Percentiles rank a stretch among this genome's conserved stretches.
Evolutionary conservation across 37 sponge, comb jelly and placozoan species (phyloP).

Genomic region (Spongilla lacustris): DNA sequence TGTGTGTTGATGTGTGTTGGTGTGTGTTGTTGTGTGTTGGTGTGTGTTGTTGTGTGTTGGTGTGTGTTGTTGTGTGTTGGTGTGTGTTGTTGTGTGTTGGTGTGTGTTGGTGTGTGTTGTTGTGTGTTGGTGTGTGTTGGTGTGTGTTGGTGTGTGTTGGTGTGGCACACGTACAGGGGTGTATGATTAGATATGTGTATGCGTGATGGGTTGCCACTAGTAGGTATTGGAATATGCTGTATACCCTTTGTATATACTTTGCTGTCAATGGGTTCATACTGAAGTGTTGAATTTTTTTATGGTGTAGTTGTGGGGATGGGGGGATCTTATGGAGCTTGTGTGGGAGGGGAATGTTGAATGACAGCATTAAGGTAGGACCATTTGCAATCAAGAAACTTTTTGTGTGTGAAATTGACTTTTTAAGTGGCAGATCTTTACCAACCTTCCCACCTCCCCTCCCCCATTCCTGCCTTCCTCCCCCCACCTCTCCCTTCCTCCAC

Average conservation of each 20-base stretch:
- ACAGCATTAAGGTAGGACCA: no score
- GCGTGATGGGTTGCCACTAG: not conserved
- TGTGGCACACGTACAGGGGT: no score
- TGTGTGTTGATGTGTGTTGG: not conserved
- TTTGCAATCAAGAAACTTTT: no score
- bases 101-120: not conserved
- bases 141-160: no score
- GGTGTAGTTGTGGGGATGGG: no score
- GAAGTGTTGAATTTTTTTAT: no score
- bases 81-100: not conserved
- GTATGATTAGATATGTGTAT: not conserved
- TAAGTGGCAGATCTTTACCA: not conserved
- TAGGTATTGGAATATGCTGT: no score
- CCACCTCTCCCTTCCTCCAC: not conserved
- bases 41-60: not conserved
- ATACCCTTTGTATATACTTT: no score
- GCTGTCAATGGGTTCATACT: no score
- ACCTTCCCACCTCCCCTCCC: not conserved
- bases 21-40: not conserved
- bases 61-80: not conserved
- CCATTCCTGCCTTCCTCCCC: not conserved
- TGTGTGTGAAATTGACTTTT: no score
- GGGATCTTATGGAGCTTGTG: no score
- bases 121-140: not conserved
- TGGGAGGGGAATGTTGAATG: no score